A percentile compares a stretch with the other conserved stretches of the same genome.
Conservation (phyloP, 2,888 invertebrate species). For the Myathropa florea region DNA sequence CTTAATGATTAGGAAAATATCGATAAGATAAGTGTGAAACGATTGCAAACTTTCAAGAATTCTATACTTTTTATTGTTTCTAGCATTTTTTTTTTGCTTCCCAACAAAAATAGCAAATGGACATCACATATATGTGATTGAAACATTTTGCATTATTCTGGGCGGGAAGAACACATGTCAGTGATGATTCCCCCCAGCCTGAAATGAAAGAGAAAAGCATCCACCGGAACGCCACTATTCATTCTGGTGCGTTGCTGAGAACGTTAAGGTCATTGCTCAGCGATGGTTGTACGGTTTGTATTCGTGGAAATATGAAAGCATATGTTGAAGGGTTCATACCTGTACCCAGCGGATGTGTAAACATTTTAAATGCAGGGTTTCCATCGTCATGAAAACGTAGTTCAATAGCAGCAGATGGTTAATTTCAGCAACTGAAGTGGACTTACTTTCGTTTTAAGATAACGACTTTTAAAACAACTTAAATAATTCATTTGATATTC, state of each 20-base stretch:
- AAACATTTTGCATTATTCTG: background rate
- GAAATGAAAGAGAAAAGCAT: conserved; percentile 32
- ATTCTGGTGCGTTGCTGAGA: conserved; percentile 28
- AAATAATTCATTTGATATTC: background rate
- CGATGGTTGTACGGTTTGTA: background rate
- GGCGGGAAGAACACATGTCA: background rate
- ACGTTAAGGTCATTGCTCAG: conserved; percentile 67
- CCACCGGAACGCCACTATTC: conserved; percentile 52
- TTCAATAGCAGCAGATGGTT: too few species aligned
- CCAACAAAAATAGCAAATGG: conserved; percentile 4
- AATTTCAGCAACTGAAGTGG: too few species aligned
- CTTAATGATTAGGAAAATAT: conserved; percentile 47
- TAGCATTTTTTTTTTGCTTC: conserved; percentile 24
- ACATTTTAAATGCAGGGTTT: too few species aligned
- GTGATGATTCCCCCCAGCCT: background rate
- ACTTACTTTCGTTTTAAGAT: too few species aligned
- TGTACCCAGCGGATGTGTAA: too few species aligned
- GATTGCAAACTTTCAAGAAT: conserved; percentile 31
- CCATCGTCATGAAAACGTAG: too few species aligned
- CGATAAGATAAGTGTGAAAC: conserved; percentile 54
- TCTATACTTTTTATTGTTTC: conserved; percentile 32
- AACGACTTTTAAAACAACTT: background rate
- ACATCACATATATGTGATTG: too few species aligned
- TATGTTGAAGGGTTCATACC: background rate
- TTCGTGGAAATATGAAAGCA: background rate